Conservation (phyloP, 1,140 invertebrate genomes). For the Dendroctonus ponderosae region DNA sequence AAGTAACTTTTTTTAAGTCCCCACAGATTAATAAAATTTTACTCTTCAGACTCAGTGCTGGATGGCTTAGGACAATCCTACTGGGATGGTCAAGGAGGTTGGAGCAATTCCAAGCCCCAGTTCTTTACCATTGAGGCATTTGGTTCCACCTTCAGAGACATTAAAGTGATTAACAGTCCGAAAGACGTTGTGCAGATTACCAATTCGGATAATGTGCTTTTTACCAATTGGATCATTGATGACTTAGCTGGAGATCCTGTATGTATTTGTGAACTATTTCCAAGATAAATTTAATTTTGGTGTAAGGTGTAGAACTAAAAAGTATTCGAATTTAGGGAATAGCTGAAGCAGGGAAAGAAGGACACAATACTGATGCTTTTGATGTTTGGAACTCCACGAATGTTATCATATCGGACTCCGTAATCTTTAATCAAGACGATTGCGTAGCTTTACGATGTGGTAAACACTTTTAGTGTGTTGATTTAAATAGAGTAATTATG, state of each 20-base stretch:
- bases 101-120: slow-evolving; percentile 22
- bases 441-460: slow-evolving; percentile 28
- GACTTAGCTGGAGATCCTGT: slow-evolving; percentile 28
- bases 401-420: slow-evolving; percentile 18
- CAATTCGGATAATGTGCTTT: slow-evolving; percentile 25
- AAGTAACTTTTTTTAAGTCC: neutral
- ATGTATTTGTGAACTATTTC: slow-evolving; percentile 1
- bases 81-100: slow-evolving; percentile 29
- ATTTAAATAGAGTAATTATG: neutral
- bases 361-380: slow-evolving; percentile 31
- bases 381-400: slow-evolving; percentile 25
- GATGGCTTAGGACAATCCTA: slow-evolving; percentile 25
- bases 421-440: slow-evolving; percentile 32
- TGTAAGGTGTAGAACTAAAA: neutral
- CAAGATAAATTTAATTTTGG: slow-evolving; percentile 1
- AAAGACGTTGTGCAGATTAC: slow-evolving; percentile 31
- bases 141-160: slow-evolving; percentile 26
- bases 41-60: slow-evolving; percentile 18
- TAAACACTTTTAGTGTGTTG: slow-evolving; percentile 4
- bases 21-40: neutral
- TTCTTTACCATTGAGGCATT: slow-evolving; percentile 25
- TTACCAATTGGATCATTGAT: slow-evolving; percentile 28
- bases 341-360: slow-evolving; percentile 18
- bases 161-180: slow-evolving; percentile 24
- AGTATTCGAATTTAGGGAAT: slow-evolving; percentile 11